phyloP scores from a whole-genome alignment of 2,797 vertebrate species.

The Aulostomus chinensis region DNA sequence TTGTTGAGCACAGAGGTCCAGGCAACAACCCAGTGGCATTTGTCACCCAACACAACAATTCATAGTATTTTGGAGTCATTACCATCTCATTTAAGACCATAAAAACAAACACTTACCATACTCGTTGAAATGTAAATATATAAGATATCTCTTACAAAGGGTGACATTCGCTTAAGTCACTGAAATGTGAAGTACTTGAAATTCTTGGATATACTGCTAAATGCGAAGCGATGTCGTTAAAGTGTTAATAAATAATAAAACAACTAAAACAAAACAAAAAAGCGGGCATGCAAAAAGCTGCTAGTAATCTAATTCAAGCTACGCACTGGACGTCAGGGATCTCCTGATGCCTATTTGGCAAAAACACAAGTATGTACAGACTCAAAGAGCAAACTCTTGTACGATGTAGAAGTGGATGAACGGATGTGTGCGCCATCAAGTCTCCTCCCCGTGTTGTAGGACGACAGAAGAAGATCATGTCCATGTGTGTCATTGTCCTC shows the following conservation, averaged over 20 bases:
- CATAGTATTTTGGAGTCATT: conserved; percentile 2
- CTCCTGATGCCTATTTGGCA: conserved; percentile 55
- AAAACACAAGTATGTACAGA: conserved; percentile 63
- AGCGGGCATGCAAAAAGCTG: conserved; percentile 58
- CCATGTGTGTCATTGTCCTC: conserved; percentile 8
- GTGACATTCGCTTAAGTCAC: conserved; percentile 10
- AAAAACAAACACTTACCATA: conserved; percentile 32
- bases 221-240: conserved; percentile 36
- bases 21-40: conserved; percentile 32
- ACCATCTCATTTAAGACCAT: conserved; percentile 16
- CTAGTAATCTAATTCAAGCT: conserved; percentile 54
- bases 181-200: conserved; percentile 64
- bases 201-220: conserved; percentile 38
- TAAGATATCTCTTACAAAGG: conserved; percentile 13
- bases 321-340: conserved; percentile 35
- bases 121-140: conserved; percentile 23
- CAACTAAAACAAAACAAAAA: conserved; percentile 53
- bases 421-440: conserved; percentile 12
- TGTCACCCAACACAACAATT: conserved; percentile 10
- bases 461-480: conserved; percentile 8
- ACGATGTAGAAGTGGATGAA: conserved; percentile 51
- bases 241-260: conserved; percentile 73
- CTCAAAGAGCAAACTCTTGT: conserved; percentile 42
- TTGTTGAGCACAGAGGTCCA: conserved; percentile 26
- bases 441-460: conserved; percentile 6